Evolutionary conservation across 2,888 invertebrate genomes (phyloP).

Genomic region (Ischnura elegans): DNA sequence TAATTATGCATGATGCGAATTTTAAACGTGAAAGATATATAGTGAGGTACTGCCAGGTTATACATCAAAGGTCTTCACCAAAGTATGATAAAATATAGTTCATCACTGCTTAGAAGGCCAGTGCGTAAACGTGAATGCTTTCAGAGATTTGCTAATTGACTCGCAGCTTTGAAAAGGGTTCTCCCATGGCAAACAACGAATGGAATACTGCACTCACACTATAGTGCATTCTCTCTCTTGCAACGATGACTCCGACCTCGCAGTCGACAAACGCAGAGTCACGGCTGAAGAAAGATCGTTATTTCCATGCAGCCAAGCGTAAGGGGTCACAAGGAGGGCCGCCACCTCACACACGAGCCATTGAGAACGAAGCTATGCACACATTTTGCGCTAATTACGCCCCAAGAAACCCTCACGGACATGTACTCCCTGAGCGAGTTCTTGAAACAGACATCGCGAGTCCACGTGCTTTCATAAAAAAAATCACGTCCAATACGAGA

Average conservation of each 20-base stretch:
- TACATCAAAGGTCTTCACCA: too few relatives aligned
- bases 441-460: too few relatives aligned
- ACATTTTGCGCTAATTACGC: not conserved
- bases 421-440: too few relatives aligned
- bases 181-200: not conserved
- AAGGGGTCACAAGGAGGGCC: not conserved
- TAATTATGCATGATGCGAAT: too few relatives aligned
- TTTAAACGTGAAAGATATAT: too few relatives aligned
- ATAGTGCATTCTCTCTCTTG: too few relatives aligned
- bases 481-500: too few relatives aligned
- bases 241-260: not conserved
- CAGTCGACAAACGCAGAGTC: not conserved
- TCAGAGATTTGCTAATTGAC: not conserved
- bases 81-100: too few relatives aligned
- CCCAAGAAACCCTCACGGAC: not conserved
- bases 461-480: too few relatives aligned
- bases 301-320: not conserved
- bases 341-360: not conserved
- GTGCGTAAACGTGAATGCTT: too few relatives aligned
- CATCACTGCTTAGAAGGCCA: too few relatives aligned
- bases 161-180: not conserved
- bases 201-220: not conserved
- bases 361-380: not conserved
- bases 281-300: not conserved
- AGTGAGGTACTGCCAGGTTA: too few relatives aligned